A percentile compares a stretch with the other conserved stretches of the same genome.
Conservation (phyloP, 2,113 vertebrate species). For the Hippopotamus amphibius region DNA sequence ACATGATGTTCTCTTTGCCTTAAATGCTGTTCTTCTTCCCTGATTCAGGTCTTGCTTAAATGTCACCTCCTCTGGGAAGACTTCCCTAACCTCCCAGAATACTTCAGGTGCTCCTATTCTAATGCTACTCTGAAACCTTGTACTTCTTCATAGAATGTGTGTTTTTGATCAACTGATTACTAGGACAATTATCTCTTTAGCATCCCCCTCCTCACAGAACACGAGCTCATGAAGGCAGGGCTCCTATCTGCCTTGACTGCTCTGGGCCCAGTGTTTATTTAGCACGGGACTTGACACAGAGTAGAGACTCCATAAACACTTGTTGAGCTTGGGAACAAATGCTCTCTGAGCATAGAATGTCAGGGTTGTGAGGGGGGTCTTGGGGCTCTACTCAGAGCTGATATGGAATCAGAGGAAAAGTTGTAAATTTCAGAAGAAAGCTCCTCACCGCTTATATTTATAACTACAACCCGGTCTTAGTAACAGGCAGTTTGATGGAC, state of each 20-base stretch:
- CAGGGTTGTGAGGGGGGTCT: no score
- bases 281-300: background rate
- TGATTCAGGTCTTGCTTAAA: background rate
- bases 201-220: background rate
- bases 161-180: background rate
- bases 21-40: background rate
- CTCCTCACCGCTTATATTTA: background rate
- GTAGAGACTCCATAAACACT: background rate
- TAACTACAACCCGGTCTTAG: background rate
- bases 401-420: background rate
- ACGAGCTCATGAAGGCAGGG: background rate
- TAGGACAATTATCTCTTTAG: background rate
- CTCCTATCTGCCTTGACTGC: background rate
- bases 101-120: background rate
- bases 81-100: background rate
- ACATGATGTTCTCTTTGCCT: background rate
- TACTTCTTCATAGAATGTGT: background rate
- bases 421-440: background rate
- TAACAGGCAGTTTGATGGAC: background rate
- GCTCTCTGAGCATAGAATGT: background rate
- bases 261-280: background rate
- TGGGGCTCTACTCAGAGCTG: background rate
- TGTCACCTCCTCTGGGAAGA: background rate
- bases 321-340: background rate
- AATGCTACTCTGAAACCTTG: no score